Evolutionary conservation across 2,797 vertebrate species (phyloP), one percentile per base, ranked within the genome.

Genomic region (Chloroceryle amazona): DNA sequence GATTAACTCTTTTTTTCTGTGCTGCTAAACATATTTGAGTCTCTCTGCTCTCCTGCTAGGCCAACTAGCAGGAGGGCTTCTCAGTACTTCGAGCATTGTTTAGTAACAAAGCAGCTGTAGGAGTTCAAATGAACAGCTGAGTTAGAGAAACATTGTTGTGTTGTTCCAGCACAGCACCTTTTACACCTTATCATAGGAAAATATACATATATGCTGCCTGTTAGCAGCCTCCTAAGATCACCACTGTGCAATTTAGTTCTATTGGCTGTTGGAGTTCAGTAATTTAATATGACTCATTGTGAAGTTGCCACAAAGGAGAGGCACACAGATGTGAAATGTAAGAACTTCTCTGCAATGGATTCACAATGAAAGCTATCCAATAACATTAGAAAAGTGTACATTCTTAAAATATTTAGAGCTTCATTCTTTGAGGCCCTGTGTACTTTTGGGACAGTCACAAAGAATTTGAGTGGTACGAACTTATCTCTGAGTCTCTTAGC

Each of bases 1-100:
- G 57, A 96, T 95, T 94, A 93, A 74, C 52, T 81, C 39, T 21
- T 89, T 83, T 72, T 37, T 72, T 73, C 37, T 60, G 11, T 29
- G 2, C n/a, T 20, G 3, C 44, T 76, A 58, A 88, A 71, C 14
- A 9, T 37, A 15, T 46, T 78, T 37, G 37, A 78, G 41, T 18
- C 15, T 81, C 62, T 75, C 61, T 33, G 52, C 52, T 51, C 47
- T 80, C 63, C 68, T n/a, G 65, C 57, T 35, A 52, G 22, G 79
- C 22, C 22, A 31, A 11, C 17, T 42, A 33, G 67, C 76, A 65
- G 72, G 93, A 65, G 72, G 28, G 61, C 11, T 88, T 16, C 68
- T 91, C 57, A 5, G 33, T 62, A 4, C 61, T 46, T 11, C 14
- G 0, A 21, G 55, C 52, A 57, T 49, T 91, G 84, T 89, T 91